Percentiles rank a stretch among this genome's conserved stretches.
phyloP scores from a whole-genome alignment of 2,888 invertebrate genomes.

The Leptinotarsa haldemani region DNA sequence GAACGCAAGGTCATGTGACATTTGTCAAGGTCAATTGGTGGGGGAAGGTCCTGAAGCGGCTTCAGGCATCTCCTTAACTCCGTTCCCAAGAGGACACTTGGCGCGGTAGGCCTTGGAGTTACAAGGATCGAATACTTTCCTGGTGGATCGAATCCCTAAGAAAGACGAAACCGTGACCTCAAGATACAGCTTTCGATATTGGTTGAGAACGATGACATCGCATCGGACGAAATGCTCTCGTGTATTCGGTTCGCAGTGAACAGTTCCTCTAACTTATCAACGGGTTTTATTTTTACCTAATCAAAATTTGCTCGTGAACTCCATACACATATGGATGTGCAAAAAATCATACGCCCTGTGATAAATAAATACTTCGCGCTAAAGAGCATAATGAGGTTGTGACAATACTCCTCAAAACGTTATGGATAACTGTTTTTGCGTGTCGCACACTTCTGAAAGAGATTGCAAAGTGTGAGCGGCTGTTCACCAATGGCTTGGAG shows the following conservation, averaged over 20 bases:
- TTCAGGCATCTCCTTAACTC: too few relatives aligned
- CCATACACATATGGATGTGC: slow-evolving; percentile 42
- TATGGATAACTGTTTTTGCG: too few relatives aligned
- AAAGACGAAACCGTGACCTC: too few relatives aligned
- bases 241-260: slow-evolving; percentile 61
- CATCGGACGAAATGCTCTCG: slow-evolving; percentile 47
- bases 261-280: slow-evolving; percentile 39
- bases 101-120: slow-evolving; percentile 64
- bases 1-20: too few relatives aligned
- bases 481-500: too few relatives aligned
- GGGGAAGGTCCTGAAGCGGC: too few relatives aligned
- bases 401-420: slow-evolving; percentile 30
- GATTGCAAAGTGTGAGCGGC: slow-evolving; percentile 26
- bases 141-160: slow-evolving; percentile 43
- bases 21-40: too few relatives aligned
- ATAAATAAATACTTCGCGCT: slow-evolving; percentile 22
- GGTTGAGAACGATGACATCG: slow-evolving; percentile 50
- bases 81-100: slow-evolving; percentile 59
- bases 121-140: slow-evolving; percentile 46
- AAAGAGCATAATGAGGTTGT: slow-evolving; percentile 25
- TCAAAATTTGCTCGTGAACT: slow-evolving; percentile 50
- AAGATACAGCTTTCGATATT: slow-evolving; percentile 55
- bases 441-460: slow-evolving; percentile 37
- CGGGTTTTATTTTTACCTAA: slow-evolving; percentile 55
- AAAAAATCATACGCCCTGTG: slow-evolving; percentile 31